A percentile compares a stretch with the other conserved stretches of the same genome.
phyloP scores from a whole-genome alignment of 2,888 invertebrate genomes.

The Tetranychus truncatus region DNA sequence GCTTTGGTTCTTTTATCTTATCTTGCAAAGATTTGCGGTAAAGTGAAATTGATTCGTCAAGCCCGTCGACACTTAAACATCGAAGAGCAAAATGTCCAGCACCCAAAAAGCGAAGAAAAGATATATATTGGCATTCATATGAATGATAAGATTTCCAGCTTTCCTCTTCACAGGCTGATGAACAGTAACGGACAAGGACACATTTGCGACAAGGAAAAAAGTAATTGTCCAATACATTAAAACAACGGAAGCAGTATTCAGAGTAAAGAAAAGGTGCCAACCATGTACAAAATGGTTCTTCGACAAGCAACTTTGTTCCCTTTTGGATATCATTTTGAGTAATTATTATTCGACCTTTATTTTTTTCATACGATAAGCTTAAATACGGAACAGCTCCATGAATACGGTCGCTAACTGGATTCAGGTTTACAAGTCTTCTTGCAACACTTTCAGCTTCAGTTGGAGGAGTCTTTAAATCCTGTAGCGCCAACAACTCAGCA shows the following conservation, averaged over 20 bases:
- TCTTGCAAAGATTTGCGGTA: not conserved
- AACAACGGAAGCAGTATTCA: not conserved
- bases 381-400: not conserved
- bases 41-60: not conserved
- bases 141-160: not conserved
- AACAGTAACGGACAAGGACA: not conserved
- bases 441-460: not conserved
- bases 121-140: not conserved
- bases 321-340: not conserved
- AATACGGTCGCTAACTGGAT: not conserved
- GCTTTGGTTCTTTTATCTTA: not conserved
- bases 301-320: not conserved
- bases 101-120: not conserved
- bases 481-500: not conserved
- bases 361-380: not conserved
- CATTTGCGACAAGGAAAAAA: constrained; percentile 2
- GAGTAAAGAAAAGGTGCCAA: not conserved
- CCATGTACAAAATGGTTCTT: not conserved
- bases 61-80: not conserved
- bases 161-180: constrained; percentile 5
- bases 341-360: not conserved
- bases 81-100: not conserved
- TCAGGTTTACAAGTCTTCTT: not conserved
- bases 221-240: not conserved
- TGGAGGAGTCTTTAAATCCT: not conserved